Evolutionary conservation across 1,140 invertebrate species (phyloP), one percentile per base, ranked within the genome.

Genomic region (Thaumetopoea pityocampa): DNA sequence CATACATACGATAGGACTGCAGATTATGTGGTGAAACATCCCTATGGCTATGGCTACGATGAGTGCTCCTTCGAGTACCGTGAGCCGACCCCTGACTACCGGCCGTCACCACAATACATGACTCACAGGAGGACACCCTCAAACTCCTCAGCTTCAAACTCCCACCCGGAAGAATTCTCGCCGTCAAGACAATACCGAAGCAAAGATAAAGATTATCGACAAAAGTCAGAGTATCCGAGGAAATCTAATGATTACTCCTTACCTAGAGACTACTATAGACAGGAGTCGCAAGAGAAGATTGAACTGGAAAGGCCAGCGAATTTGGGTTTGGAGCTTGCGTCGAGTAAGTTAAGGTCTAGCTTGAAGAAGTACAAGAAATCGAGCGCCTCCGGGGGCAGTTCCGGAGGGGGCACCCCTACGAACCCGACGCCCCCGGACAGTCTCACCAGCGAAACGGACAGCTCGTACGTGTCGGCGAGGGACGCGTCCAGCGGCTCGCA

Each of bases 381-480:
- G 4, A 54, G 51, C 17, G 66, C 54, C 1, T 87, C 82, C 12
- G 86, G 87, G 2, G 89, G 88, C 22, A 89, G 89, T 38, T 91
- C 90, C 0, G 88, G 88, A 0, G 89, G 88, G 0, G 89, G 89
- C n/a, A 94, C 93, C 0, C 93, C 93, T 14, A 94, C 93, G 1
- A 94, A 94, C 81, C 91, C 92, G 1, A 95, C 94, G 1, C 93
- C 94, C 0, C 93, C 93, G 0, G 94, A 95, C 51, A 94, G 92
- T 51, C 63, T 94, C 7, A 92, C 93, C 0, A 94, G 93, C 52
- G 94, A 95, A 32, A 80, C 73, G 33, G 93, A 95, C 51, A 93
- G 91, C 51, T 94, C 92, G 17, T 95, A 95, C 65, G 89, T 94
- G 19, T 95, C 93, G 1, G 93, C 94, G 1, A 90, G 93, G 51